Evolutionary conservation across 2,113 vertebrate genomes (phyloP), one percentile per base, ranked within the genome.

Genomic region (Tenebrosternarchus preto): DNA sequence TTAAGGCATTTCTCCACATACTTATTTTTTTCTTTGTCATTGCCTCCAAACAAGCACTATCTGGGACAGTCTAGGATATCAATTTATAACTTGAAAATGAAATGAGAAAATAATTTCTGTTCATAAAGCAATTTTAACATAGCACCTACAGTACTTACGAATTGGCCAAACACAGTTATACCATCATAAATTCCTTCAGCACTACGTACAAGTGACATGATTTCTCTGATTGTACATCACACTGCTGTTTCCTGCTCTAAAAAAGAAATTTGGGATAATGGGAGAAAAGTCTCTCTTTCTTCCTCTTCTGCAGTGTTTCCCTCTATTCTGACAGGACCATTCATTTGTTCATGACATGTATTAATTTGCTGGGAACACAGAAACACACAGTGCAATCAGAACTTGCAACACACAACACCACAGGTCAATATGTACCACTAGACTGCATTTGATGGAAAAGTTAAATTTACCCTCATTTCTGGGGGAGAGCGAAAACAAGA

Each of bases 401-500:
- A 73, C 39, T 36, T 8, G 55, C 39, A 73, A 19, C 12, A 19
- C 9, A 64, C 29, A 78, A 29, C n/a, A 53, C 69, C 7, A 2
- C 56, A 56, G 56, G 6, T 6, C 24, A 46, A 25, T 67, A 22
- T 77, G 24, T 15, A 16, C 7, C 19, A 25, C 16, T 6, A 3
- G 2, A 77, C 56, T 74, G 19, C 22, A 59, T 6, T 36, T 56
- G 1, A 46, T 27, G 8, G 43, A 11, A 39, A 27, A 39, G 20
- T 15, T 27, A 19, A 1, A 85, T 84, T 89, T 83, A 95, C 94
- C 33, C 86, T 87, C 4, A 25, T 81, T 17, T 84, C 77, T 80
- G 83, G 76, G 0, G 27, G 75, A 1, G 82, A 89, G 22, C 87
- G 85, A 3, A 91, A 95, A 87, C 91, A 92, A 43, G 95, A 80